Evolutionary conservation across 2,888 invertebrate genomes (phyloP).

Genomic region (Periphyllus acericola): DNA sequence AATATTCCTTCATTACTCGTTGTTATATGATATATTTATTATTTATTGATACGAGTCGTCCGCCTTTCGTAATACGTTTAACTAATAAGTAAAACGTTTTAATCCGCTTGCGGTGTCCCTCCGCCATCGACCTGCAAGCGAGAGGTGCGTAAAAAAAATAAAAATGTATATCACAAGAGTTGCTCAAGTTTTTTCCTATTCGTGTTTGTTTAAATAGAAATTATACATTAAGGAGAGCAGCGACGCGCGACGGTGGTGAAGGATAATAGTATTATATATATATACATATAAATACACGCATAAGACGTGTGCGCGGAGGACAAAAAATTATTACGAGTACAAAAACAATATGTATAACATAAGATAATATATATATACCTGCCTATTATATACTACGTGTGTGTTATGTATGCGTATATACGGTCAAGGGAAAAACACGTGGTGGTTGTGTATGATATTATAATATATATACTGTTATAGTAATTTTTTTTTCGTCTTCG

Average conservation of each 20-base stretch:
- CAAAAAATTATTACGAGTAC: background rate
- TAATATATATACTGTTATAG: background rate
- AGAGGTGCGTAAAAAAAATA: background rate
- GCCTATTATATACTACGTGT: background rate
- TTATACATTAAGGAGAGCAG: background rate
- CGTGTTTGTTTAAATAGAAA: background rate
- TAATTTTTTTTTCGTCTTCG: background rate
- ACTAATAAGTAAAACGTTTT: too few relatives aligned
- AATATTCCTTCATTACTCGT: too few relatives aligned
- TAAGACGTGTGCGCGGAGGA: background rate
- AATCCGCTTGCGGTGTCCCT: too few relatives aligned
- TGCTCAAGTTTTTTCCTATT: background rate
- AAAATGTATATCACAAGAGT: background rate
- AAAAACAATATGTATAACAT: background rate
- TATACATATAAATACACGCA: too few relatives aligned
- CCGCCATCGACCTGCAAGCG: too few relatives aligned
- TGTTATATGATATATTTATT: too few relatives aligned
- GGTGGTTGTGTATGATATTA: background rate
- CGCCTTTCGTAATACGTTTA: too few relatives aligned
- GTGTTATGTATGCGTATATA: background rate
- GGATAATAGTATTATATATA: background rate
- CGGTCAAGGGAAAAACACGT: background rate
- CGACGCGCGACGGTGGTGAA: background rate
- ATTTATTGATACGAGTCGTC: too few relatives aligned
- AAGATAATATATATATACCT: background rate